Evolutionary conservation across 2,113 vertebrate genomes (phyloP), one percentile per base, ranked within the genome.

Genomic region (Lampris incognitus): DNA sequence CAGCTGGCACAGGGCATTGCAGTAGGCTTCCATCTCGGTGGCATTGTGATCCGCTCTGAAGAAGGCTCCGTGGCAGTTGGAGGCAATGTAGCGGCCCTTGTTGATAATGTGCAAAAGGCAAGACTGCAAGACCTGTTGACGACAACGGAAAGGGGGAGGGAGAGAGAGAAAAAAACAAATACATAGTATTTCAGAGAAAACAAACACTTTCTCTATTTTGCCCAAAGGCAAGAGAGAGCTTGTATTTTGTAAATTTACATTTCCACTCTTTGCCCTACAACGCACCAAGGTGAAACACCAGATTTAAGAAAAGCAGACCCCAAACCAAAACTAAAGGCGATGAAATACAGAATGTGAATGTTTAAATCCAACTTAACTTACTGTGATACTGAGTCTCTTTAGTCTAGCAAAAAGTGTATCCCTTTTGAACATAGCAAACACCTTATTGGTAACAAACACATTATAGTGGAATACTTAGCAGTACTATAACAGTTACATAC

Each of bases 1-100:
- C 69, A 97, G 94, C 90, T 98, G 97, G 40, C 94, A 95, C 74
- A 97, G 92, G n/a, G 97, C 95, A 0, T 76, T 89, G 80, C 95
- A 93, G 87, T 97, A 98, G 13, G 96, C 95, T 87, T 97, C 95
- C 72, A 97, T 91, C 87, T 97, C 97, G 0, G 92, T 79, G 7
- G 91, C 88, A 11, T 98, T 97, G 94, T 98, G 97, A 11, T 94
- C 91, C 0, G 94, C 90, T 0, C 96, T 86, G 89, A 97, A 98
- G 91, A 98, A 97, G 84, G 96, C 86, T 54, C 94, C 90, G 56
- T 73, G 91, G 79, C 94, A 94, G 84, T 92, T 96, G 48, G 93
- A 49, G 5, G 94, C 88, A 41, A 97, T 94, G 9, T 97, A 97
- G 13, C 95, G 96, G 10, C 91, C 93, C 71, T 97, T 97, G 72